phyloP scores from a whole-genome alignment of 2,888 invertebrate species.

The Drosophila birchii region DNA sequence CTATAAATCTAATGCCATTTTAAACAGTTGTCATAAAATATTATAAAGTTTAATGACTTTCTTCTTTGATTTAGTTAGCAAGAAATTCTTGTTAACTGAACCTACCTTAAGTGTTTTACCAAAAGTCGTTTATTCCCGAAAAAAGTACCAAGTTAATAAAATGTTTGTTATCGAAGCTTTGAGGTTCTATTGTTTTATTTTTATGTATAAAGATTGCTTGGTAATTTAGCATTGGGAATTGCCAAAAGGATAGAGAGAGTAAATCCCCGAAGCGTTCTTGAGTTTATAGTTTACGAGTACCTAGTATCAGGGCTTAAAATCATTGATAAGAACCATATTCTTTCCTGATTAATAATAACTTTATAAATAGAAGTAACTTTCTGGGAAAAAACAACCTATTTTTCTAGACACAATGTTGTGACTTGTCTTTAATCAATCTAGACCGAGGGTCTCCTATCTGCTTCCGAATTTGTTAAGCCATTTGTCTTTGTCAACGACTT shows the following conservation, averaged over 20 bases:
- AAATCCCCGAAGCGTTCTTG: conserved; percentile 14
- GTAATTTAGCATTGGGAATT: not conserved
- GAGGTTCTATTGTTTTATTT: not conserved
- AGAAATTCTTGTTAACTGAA: not conserved
- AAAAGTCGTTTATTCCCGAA: not conserved
- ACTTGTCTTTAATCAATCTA: conserved; percentile 32
- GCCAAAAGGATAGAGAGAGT: conserved; percentile 10
- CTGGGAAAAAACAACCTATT: conserved; percentile 7
- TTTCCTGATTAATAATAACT: conserved; percentile 10
- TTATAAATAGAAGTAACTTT: conserved; percentile 23
- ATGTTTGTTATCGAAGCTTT: conserved; percentile 5
- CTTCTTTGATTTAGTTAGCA: not conserved
- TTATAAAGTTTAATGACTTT: not conserved
- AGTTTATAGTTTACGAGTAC: not conserved
- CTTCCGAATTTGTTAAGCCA: conserved; percentile 12
- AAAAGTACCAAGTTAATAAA: not conserved
- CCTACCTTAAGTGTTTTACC: conserved; percentile 23
- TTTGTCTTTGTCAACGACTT: conserved; percentile 45
- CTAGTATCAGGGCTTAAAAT: not conserved
- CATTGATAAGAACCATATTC: conserved; percentile 16
- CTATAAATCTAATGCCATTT: not conserved
- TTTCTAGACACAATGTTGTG: conserved; percentile 1
- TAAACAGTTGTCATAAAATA: conserved; percentile 2
- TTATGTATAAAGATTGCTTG: not conserved
- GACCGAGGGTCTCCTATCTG: conserved; percentile 19